These are phyloP conservation scores for Hylyphantes graminicola DNA, from an alignment of 1,140 invertebrate species.

Conservation along the genomic window DNA sequence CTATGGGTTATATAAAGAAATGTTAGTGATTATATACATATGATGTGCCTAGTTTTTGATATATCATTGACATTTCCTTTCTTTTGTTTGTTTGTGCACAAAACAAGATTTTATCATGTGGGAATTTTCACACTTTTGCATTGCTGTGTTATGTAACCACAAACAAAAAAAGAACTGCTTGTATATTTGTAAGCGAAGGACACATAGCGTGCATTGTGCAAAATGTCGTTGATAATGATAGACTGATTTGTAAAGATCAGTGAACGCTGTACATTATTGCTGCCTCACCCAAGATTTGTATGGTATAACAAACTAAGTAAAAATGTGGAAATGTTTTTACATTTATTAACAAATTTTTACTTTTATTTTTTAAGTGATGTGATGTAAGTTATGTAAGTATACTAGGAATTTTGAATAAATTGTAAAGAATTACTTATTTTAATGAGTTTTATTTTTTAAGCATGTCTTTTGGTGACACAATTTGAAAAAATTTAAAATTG, in stretches of 20 bases:
- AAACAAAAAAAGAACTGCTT: conserved; percentile 30
- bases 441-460: conserved; percentile 1
- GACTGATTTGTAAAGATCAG: conserved; percentile 41
- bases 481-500: no score
- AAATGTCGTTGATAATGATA: conserved; percentile 46
- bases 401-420: conserved; percentile 60
- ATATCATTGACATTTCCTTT: conserved; percentile 46
- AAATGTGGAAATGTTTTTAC: conserved; percentile 60
- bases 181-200: conserved; percentile 37
- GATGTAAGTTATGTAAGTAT: conserved; percentile 61
- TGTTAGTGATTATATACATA: conserved; percentile 55
- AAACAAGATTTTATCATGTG: conserved; percentile 48
- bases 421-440: conserved; percentile 58
- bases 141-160: conserved; percentile 21
- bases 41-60: conserved; percentile 59
- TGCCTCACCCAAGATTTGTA: conserved; percentile 58
- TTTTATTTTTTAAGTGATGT: conserved; percentile 62
- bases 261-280: conserved; percentile 52
- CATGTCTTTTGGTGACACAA: no score
- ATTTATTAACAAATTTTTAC: conserved; percentile 61
- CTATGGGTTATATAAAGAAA: conserved; percentile 17
- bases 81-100: conserved; percentile 52
- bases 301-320: conserved; percentile 57
- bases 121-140: conserved; percentile 46
- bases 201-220: conserved; percentile 43